These are phyloP conservation scores for Drosophila cardini DNA, from an alignment of 1,140 invertebrate genomes.

Conservation along the genomic window DNA sequence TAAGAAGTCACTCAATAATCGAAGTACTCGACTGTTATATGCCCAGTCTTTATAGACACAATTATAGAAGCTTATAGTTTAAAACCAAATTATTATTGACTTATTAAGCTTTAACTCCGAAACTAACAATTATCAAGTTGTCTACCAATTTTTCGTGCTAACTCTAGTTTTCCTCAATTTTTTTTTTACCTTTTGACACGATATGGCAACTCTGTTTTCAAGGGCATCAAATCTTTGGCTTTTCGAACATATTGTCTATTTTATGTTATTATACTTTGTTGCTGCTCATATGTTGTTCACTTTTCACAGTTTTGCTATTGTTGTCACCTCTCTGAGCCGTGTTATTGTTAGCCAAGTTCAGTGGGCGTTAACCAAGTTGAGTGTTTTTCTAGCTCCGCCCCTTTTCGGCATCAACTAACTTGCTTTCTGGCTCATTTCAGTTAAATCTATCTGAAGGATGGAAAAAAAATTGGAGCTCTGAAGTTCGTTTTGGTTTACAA, in stretches of 20 bases:
- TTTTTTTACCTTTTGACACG: not conserved
- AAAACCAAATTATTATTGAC: no score
- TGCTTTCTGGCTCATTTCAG: constrained; percentile 49
- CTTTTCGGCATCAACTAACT: constrained; percentile 33
- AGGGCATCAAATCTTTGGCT: constrained; percentile 43
- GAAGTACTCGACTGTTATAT: no score
- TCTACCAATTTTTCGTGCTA: no score
- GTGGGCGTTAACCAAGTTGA: constrained; percentile 25
- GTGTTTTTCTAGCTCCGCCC: not conserved
- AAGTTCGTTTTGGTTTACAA: constrained; percentile 22
- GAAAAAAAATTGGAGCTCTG: not conserved
- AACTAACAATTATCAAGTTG: no score
- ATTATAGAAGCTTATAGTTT: no score
- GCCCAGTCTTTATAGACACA: no score
- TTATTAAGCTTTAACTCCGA: no score
- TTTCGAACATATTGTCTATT: constrained; percentile 16
- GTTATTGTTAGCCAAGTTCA: constrained; percentile 32
- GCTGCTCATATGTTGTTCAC: constrained; percentile 24
- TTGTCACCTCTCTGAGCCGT: constrained; percentile 18
- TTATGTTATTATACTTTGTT: constrained; percentile 6
- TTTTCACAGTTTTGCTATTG: constrained; percentile 33
- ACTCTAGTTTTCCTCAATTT: not conserved
- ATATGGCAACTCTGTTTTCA: not conserved
- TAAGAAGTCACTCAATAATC: no score
- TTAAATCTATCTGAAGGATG: constrained; percentile 18